Base-by-base conservation (phyloP, 2,113 vertebrate species). In the Elephas maximus region DNA sequence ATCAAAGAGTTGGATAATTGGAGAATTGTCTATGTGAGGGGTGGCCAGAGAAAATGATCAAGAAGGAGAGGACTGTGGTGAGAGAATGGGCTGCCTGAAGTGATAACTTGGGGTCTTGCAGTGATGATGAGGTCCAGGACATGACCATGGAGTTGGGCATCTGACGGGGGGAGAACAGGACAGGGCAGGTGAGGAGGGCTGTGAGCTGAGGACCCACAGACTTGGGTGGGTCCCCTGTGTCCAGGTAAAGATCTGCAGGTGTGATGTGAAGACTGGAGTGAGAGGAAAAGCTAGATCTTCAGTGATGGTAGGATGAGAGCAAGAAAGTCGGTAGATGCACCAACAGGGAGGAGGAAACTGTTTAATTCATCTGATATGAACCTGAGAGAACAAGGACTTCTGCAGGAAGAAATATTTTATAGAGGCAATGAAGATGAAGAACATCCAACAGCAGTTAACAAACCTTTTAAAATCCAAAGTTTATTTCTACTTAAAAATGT, bases 401-500 rank as follows among this genome's bases (percentile, higher is more conserved):
- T 57, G 20, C 11, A 53, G 44, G n/a, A 7, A 44, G 23, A 28
- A 28, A 41, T 6, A 33, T 11, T 44, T 4, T 5, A 45, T 3
- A 79, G 24, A 15, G 45, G 3, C 12, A 79, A 3, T 18, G 12
- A 57, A 33, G 15, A n/a, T 12, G n/a, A n/a, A 65, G n/a, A 26
- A 60, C 62, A 37, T 28, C 11, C 8, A n/a, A 60, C n/a, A 60
- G 12, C 51, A 77, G 57, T 21, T 82, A 30, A 63, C 6, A 73
- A 37, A 11, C 37, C 71, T 84, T 63, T 62, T 51, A 82, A 76
- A 91, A 77, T 2, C 2, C 45, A 57, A 5, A 53, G 26, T 94
- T 94, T 92, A 79, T 92, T 92, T 65, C 1, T 33, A 20, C 26
- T 73, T 76, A 28, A 73, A 63, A 95, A 86, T 7, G 45, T 33